Evolutionary conservation across 23 tunicate genomes (phyloP), one percentile per base, ranked within the genome.

Genomic region (Clavelina lepadiformis): DNA sequence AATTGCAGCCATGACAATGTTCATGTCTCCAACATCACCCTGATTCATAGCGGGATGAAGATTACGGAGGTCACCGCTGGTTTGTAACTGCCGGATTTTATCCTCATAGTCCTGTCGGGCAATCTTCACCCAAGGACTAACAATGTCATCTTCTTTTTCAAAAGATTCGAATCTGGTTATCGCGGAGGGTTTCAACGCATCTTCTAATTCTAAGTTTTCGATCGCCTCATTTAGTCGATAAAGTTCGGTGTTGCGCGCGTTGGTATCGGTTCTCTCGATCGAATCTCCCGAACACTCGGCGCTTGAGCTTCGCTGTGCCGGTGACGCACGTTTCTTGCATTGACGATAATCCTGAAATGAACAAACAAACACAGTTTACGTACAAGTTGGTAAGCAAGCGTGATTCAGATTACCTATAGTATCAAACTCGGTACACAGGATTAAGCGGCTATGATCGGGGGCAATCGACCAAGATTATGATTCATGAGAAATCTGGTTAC

Each of bases 61-160:
- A 24, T 27, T 31, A 21, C 78, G 77, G 3, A 61, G 56, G 31
- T 80, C 86, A 3, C 34, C 32, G 7, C 33, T 33, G 33, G 4
- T 29, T 38, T 58, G 50, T 21, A 61, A 32, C 28, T 68, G 76
- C 19, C 77, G 78, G 60, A 80, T 62, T 63, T 71, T 71, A 3
- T 80, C 78, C 22, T 66, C 31, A 44, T 71, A 80, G 33, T 80
- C 86, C 41, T 80, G 78, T 29, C 66, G 77, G 21, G 86, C 86
- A 47, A 80, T 80, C 28, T 71, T 62, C 21, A 80, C 86, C 86
- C 86, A 80, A 1, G 86, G 86, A 51, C 78, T 70, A 22, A 80
- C 67, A 21, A 29, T 30, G n/a, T 72, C 78, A 45, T 44, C 51
- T 1, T 2, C 26, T 59, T 59, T 58, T 11, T 52, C 73, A 26